phyloP scores from a whole-genome alignment of 2,797 vertebrate species.

The Prionace glauca region DNA sequence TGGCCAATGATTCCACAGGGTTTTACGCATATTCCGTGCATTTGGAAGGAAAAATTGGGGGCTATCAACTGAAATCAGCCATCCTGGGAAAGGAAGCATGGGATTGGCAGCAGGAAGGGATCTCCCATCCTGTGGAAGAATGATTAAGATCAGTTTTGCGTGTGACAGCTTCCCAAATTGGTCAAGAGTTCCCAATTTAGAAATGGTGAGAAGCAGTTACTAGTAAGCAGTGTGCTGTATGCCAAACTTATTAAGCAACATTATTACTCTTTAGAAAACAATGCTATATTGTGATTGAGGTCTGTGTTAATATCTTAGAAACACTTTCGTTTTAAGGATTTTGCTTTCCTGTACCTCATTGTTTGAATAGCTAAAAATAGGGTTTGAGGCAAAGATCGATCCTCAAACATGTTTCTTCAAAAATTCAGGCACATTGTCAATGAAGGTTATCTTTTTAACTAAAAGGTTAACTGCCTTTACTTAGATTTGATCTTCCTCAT shows the following conservation, averaged over 20 bases:
- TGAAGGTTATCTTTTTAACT: not conserved
- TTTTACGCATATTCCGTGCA: slow-evolving; percentile 34
- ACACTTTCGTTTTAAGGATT: not conserved
- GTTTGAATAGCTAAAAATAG: not conserved
- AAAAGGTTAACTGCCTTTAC: not conserved
- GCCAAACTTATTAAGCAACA: not conserved
- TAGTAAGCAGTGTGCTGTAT: not conserved
- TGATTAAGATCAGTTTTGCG: slow-evolving; percentile 56
- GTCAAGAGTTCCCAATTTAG: slow-evolving; percentile 47
- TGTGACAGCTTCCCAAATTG: slow-evolving; percentile 52
- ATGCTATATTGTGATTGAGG: not conserved
- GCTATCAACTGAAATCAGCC: slow-evolving; percentile 57
- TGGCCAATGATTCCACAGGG: slow-evolving; percentile 43
- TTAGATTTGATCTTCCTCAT: not conserved
- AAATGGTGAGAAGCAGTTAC: slow-evolving; percentile 15
- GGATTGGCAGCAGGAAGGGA: slow-evolving; percentile 61
- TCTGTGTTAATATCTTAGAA: slow-evolving; percentile 17
- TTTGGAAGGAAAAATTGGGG: slow-evolving; percentile 50
- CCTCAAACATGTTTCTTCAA: not conserved
- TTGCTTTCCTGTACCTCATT: not conserved
- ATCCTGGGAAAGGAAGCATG: slow-evolving; percentile 64
- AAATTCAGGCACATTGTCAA: not conserved
- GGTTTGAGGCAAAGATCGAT: not conserved
- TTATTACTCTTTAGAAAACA: not conserved
- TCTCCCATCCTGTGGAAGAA: slow-evolving; percentile 67